Evolutionary conservation across 2,888 invertebrate genomes (phyloP), one percentile per base, ranked within the genome.

Genomic region (Mesochorus sp.): DNA sequence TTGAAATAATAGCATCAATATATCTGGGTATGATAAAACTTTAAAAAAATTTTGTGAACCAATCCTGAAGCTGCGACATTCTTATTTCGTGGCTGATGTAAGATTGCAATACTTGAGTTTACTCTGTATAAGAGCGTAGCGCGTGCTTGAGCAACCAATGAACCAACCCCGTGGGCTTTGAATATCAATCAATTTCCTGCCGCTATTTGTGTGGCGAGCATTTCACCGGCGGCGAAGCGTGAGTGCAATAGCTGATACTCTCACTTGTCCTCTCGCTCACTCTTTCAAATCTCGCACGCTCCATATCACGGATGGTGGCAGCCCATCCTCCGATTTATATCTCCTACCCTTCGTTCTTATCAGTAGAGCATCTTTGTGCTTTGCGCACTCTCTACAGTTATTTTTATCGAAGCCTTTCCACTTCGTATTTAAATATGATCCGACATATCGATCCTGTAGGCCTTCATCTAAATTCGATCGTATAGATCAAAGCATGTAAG

Each of bases 111-210:
- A 31, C 34, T 44, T 12, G 19, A 6, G 6, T 51, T 14, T 10
- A 51, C 57, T 64, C 37, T 26, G 19, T 21, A 37, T 21, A 37
- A 19, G 57, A 57, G 28, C 17, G 49, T 19, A 31, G 53, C 61
- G 53, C 67, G 49, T 44, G 64, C 44, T 8, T 19, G 62, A 34
- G 34, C 62, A 28, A 19, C 59, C 24, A 44, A 61, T 59, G 55
- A 67, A 61, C 71, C 84, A 86, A 83, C 83, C 86, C 85, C 85
- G 84, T 87, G 84, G 84, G 87, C 87, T 86, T 86, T 89, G 87
- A 89, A 88, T 88, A 88, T 89, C 89, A 88, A 88, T 85, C 89
- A 89, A 89, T 88, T 88, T 88, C 86, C 86, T 88, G 86, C 81
- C 85, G 83, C 87, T 87, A 86, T 87, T 87, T 86, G 83, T 83